phyloP scores from a whole-genome alignment of 2,888 invertebrate genomes.

The Chaitophorus viminalis region DNA sequence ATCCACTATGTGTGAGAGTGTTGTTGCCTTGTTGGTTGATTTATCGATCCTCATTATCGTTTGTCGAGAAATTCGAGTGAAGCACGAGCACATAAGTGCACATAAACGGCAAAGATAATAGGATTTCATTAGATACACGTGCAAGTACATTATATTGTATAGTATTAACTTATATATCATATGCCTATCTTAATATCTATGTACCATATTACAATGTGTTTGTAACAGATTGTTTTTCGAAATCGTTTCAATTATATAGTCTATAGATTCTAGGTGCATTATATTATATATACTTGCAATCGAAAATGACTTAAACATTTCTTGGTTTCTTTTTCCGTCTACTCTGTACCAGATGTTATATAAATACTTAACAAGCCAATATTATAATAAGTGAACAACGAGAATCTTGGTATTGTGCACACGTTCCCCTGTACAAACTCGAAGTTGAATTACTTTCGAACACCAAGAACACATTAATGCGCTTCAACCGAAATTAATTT shows the following conservation, averaged over 20 bases:
- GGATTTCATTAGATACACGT: background rate
- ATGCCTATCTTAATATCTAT: no score
- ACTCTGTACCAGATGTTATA: no score
- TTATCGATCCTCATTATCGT: background rate
- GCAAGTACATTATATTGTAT: background rate
- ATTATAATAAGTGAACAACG: background rate
- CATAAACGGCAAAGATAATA: background rate
- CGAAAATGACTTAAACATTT: background rate
- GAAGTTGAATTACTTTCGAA: background rate
- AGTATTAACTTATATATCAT: background rate
- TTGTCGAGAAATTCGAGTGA: background rate
- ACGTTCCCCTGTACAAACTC: background rate
- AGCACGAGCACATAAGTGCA: background rate
- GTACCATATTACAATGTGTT: background rate
- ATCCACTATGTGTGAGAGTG: background rate
- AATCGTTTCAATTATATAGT: no score
- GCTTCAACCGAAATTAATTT: constrained; percentile 1
- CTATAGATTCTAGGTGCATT: no score
- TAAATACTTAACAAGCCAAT: background rate
- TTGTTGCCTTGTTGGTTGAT: background rate
- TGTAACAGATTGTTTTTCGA: constrained; percentile 7
- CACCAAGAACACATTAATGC: background rate
- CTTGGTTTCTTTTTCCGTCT: background rate
- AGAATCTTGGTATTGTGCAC: background rate
- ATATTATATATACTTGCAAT: background rate